Percentiles rank a stretch among this genome's conserved stretches.
phyloP scores from a whole-genome alignment of 2,888 invertebrate species.

The Bimastos eiseni region DNA sequence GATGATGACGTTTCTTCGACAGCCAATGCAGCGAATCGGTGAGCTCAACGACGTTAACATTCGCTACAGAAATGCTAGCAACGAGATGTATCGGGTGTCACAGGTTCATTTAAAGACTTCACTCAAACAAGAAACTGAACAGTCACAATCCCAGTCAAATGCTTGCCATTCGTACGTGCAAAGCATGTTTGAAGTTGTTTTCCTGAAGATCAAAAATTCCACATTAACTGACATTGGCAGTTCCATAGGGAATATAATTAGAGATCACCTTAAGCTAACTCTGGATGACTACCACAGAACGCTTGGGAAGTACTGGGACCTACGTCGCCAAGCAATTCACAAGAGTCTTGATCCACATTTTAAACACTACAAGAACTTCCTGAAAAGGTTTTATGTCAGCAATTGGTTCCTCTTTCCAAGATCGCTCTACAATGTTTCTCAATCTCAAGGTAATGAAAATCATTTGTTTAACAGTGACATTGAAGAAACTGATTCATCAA shows the following conservation, averaged over 20 bases:
- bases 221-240: not conserved
- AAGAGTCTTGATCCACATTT: not conserved
- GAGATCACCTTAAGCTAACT: not conserved
- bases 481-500: not conserved
- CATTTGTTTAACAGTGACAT: not conserved
- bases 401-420: conserved; percentile 13
- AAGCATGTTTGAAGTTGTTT: not conserved
- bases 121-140: not conserved
- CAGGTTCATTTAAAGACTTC: not conserved
- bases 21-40: not conserved
- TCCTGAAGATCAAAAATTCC: not conserved
- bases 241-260: not conserved
- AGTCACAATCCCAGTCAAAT: not conserved
- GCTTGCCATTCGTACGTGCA: not conserved
- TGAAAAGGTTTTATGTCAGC: not conserved
- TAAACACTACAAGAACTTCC: not conserved
- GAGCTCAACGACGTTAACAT: not conserved
- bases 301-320: not conserved
- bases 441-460: not conserved
- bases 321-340: not conserved
- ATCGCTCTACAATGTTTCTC: not conserved
- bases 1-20: not conserved
- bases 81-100: not conserved
- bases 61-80: not conserved
- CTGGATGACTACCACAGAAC: not conserved